A percentile compares a stretch with the other conserved stretches of the same genome.
phyloP scores from a whole-genome alignment of 2,113 vertebrate species.

The Atlantisia rogersi region DNA sequence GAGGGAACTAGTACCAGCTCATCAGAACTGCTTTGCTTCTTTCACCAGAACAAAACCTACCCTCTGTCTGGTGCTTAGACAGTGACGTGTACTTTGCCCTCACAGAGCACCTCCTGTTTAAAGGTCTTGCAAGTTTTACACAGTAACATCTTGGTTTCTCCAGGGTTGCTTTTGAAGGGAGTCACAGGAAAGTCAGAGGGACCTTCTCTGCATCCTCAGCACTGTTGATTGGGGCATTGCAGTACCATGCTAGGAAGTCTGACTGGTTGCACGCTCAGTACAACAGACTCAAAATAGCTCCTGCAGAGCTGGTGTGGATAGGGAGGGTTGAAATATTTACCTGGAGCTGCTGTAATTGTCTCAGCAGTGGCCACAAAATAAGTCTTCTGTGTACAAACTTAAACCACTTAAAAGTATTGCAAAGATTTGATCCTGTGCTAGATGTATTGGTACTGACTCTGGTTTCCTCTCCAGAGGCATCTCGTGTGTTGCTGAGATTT shows the following conservation, averaged over 20 bases:
- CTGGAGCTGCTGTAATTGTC: background rate
- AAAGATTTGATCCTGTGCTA: background rate
- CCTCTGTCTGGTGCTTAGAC: background rate
- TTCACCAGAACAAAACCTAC: background rate
- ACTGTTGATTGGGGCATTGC: accelerated
- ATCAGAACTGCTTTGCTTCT: background rate
- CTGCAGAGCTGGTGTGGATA: background rate
- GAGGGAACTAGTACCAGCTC: background rate
- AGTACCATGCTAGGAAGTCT: accelerated
- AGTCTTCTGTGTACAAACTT: background rate
- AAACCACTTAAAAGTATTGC: background rate
- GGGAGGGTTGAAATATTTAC: background rate
- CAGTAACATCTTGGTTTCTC: background rate
- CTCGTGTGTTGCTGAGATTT: accelerated
- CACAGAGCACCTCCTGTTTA: background rate
- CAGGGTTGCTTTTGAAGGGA: background rate
- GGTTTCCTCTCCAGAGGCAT: background rate
- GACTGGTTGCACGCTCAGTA: accelerated
- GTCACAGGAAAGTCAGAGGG: background rate
- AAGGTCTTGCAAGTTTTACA: background rate
- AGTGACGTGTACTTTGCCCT: accelerated
- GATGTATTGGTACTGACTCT: background rate
- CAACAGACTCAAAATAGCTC: background rate
- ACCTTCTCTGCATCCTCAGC: background rate
- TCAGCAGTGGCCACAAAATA: background rate